Conservation (phyloP, 2,113 vertebrate genomes). For the Thermophis baileyi region DNA sequence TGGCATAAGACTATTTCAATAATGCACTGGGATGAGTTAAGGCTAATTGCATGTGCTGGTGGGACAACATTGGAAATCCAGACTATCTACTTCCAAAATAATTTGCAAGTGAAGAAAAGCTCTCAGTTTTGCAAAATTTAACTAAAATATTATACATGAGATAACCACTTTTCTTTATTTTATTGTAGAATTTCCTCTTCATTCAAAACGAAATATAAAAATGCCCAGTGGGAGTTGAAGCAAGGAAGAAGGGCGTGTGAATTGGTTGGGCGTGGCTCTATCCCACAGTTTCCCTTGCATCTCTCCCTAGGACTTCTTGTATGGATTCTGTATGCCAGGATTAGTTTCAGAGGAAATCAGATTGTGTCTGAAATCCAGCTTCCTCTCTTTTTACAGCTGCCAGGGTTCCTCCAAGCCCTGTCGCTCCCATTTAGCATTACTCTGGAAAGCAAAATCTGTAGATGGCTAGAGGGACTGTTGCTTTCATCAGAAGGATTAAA, state of each 20-base stretch:
- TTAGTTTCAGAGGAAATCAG: conserved; percentile 32
- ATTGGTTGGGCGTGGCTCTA: background rate
- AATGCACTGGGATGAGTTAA: background rate
- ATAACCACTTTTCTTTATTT: background rate
- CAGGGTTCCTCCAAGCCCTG: conserved; percentile 19
- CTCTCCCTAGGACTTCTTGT: background rate
- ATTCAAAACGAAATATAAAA: background rate
- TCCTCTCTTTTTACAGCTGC: background rate
- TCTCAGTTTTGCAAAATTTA: background rate
- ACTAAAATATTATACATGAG: background rate
- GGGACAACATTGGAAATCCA: background rate
- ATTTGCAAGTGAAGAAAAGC: background rate
- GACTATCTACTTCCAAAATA: background rate
- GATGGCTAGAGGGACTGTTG: conserved; percentile 8
- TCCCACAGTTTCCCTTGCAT: background rate
- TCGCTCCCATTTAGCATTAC: conserved; percentile 8
- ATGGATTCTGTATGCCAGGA: background rate
- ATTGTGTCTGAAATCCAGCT: conserved; percentile 44
- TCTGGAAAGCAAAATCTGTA: conserved; percentile 4
- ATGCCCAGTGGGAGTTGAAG: background rate
- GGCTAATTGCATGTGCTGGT: background rate
- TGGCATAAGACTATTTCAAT: background rate
- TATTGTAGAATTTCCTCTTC: background rate
- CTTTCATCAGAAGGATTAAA: conserved; percentile 30
- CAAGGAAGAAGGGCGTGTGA: background rate